phyloP scores from a whole-genome alignment of 2,113 vertebrate species.

The Myanophis thanlyinensis region DNA sequence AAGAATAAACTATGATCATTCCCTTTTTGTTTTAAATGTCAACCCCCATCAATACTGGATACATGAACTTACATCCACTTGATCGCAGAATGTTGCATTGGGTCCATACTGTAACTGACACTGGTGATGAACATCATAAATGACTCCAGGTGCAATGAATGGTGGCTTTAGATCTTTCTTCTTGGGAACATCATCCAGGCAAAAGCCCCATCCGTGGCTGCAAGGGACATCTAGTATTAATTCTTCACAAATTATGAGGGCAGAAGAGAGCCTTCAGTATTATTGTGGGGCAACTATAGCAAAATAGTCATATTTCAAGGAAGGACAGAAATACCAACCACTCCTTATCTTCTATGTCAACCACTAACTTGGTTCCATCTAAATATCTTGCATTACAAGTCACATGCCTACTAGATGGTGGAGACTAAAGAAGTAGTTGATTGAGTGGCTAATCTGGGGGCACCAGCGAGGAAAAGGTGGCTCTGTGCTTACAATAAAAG shows the following conservation, averaged over 20 bases:
- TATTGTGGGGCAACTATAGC: background rate
- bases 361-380: background rate
- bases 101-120: conserved; percentile 96
- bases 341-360: background rate
- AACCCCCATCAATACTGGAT: background rate
- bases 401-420: background rate
- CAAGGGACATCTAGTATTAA: background rate
- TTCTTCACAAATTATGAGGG: background rate
- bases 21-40: background rate
- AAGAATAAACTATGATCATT: background rate
- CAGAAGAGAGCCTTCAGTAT: background rate
- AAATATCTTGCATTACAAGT: background rate
- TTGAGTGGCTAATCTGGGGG: background rate
- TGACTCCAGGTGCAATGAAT: conserved; percentile 86
- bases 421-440: background rate
- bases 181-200: conserved; percentile 89
- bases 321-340: background rate
- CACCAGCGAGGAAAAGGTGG: background rate
- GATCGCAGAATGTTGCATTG: conserved; percentile 90
- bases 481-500: background rate
- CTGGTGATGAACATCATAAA: conserved; percentile 93
- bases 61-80: conserved; percentile 84
- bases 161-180: conserved; percentile 87
- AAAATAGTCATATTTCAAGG: background rate
- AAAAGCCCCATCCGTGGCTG: conserved; percentile 95